Conservation (phyloP, 2,113 vertebrate species). For the Trochalopteron elliotii region DNA sequence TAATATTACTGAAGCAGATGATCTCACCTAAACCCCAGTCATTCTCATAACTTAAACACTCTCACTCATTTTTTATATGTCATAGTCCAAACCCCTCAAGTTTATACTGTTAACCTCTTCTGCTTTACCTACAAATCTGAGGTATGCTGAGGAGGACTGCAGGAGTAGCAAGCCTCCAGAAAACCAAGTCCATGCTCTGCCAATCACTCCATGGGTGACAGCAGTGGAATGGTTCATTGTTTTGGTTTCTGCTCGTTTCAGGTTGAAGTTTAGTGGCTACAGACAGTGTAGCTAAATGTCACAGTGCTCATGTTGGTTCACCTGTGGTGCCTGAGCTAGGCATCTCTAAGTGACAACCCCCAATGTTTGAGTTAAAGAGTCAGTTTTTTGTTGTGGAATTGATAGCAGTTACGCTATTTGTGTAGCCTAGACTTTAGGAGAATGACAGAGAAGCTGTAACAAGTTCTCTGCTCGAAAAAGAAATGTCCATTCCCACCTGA, state of each 20-base stretch:
- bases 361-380: background rate
- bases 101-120: background rate
- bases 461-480: background rate
- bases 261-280: background rate
- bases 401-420: background rate
- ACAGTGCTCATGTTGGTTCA: background rate
- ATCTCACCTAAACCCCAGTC: background rate
- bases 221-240: background rate
- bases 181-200: background rate
- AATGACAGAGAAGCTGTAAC: background rate
- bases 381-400: background rate
- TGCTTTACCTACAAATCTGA: background rate
- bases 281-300: background rate
- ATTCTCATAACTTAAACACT: background rate
- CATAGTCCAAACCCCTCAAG: background rate
- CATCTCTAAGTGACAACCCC: background rate
- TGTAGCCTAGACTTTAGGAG: background rate
- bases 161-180: background rate
- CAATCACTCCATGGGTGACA: background rate
- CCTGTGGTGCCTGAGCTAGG: background rate
- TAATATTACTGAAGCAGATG: background rate
- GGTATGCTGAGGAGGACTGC: background rate
- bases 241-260: background rate
- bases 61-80: background rate
- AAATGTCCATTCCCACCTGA: background rate